These are phyloP conservation scores for Schizopygopsis malacanthus DNA, from an alignment of 2,797 vertebrate genomes.

Conservation along the genomic window DNA sequence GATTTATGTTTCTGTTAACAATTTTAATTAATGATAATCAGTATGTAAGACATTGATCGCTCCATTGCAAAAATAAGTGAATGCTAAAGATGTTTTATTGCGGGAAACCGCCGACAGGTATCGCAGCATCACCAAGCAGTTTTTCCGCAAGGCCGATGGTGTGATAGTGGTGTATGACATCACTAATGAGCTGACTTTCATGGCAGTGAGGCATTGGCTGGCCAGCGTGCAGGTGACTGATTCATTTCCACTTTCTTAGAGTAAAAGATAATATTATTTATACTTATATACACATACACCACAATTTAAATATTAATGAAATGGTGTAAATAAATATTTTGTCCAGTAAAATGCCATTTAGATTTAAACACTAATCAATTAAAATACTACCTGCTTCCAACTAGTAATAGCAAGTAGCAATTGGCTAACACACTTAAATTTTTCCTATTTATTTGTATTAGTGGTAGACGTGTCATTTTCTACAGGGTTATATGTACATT, in stretches of 20 bases:
- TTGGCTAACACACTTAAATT: not conserved
- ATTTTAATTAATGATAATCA: not conserved
- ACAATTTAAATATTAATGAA: not conserved
- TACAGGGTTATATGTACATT: not conserved
- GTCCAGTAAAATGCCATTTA: not conserved
- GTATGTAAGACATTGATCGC: not conserved
- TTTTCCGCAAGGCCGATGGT: slow-evolving; percentile 93
- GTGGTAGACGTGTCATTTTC: not conserved
- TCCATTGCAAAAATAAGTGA: not conserved
- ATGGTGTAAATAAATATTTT: not conserved
- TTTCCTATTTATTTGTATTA: not conserved
- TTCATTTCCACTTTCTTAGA: not conserved
- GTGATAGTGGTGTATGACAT: slow-evolving; percentile 93
- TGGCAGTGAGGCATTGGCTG: slow-evolving; percentile 88
- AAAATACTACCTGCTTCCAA: not conserved
- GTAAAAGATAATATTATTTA: not conserved
- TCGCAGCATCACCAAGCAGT: slow-evolving; percentile 94
- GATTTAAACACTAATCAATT: not conserved
- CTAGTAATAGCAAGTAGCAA: not conserved
- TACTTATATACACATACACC: not conserved
- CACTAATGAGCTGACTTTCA: slow-evolving; percentile 85
- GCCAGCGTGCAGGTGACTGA: slow-evolving; percentile 85
- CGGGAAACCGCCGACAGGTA: slow-evolving; percentile 77
- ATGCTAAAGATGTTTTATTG: not conserved
- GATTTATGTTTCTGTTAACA: not conserved